Evolutionary conservation across 2,797 vertebrate genomes (phyloP).

Genomic region (Buphagus erythrorhynchus): DNA sequence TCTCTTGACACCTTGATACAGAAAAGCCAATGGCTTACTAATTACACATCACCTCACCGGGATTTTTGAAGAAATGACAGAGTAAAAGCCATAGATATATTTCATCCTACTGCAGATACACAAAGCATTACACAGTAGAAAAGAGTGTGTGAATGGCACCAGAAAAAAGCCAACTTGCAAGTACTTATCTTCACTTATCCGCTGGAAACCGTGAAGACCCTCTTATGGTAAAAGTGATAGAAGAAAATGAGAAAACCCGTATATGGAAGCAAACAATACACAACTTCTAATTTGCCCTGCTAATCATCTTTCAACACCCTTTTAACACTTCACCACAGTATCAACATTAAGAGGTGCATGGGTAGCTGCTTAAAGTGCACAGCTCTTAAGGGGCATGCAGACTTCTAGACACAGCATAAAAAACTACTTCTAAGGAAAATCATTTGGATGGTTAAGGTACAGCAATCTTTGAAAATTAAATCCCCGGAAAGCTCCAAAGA

Average conservation of each 20-base stretch:
- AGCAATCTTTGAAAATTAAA: background rate
- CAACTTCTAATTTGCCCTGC: background rate
- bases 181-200: background rate
- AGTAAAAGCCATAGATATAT: background rate
- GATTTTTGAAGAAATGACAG: background rate
- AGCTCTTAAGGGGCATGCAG: background rate
- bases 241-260: background rate
- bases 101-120: background rate
- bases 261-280: background rate
- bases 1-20: slow-evolving; percentile 82
- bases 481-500: background rate
- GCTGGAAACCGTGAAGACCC: accelerated
- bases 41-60: background rate
- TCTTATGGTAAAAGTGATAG: background rate
- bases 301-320: background rate
- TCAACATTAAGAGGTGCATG: background rate
- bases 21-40: background rate
- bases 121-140: background rate
- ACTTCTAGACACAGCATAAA: background rate
- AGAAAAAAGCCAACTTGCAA: background rate
- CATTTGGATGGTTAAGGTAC: background rate
- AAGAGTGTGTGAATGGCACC: background rate
- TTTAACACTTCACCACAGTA: background rate
- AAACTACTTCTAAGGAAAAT: background rate
- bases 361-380: background rate